These are phyloP conservation scores for Ormyrus thymus DNA, from an alignment of 2,888 invertebrate species.

Conservation along the genomic window DNA sequence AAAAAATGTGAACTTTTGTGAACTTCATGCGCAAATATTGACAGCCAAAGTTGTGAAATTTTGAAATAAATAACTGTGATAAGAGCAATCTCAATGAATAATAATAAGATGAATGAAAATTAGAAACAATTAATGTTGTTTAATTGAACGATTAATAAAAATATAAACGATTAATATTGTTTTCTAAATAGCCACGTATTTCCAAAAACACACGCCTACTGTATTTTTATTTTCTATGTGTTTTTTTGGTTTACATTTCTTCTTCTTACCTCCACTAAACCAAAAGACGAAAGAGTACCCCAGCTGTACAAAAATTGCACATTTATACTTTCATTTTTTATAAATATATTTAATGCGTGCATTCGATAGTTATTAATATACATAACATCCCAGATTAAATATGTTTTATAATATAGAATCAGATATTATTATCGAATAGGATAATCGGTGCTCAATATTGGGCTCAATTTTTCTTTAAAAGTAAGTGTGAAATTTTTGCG, in stretches of 20 bases:
- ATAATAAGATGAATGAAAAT: constrained; percentile 16
- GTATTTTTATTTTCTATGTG: constrained; percentile 34
- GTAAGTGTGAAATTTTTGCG: neutral
- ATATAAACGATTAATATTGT: constrained; percentile 16
- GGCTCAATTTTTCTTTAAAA: constrained; percentile 2
- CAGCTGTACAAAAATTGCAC: constrained; percentile 70
- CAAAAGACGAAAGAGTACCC: constrained; percentile 58
- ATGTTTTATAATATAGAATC: neutral
- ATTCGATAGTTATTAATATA: neutral
- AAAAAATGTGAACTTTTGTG: constrained; percentile 13
- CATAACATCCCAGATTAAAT: constrained; percentile 37
- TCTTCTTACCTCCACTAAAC: constrained; percentile 50
- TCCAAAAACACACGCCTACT: constrained; percentile 44
- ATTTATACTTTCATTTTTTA: constrained; percentile 36
- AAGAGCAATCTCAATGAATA: constrained; percentile 15
- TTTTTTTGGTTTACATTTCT: constrained; percentile 27
- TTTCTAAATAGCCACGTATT: constrained; percentile 25
- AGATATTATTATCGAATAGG: neutral
- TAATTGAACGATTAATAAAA: constrained; percentile 11
- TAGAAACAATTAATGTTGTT: constrained; percentile 25
- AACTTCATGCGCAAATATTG: constrained; percentile 45
- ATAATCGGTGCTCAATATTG: constrained; percentile 2
- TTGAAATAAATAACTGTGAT: constrained; percentile 5
- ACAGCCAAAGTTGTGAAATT: constrained; percentile 28
- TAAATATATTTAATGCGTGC: constrained; percentile 6